These are phyloP conservation scores for Lepus timidus DNA, from an alignment of 2,113 vertebrate species.

Conservation along the genomic window DNA sequence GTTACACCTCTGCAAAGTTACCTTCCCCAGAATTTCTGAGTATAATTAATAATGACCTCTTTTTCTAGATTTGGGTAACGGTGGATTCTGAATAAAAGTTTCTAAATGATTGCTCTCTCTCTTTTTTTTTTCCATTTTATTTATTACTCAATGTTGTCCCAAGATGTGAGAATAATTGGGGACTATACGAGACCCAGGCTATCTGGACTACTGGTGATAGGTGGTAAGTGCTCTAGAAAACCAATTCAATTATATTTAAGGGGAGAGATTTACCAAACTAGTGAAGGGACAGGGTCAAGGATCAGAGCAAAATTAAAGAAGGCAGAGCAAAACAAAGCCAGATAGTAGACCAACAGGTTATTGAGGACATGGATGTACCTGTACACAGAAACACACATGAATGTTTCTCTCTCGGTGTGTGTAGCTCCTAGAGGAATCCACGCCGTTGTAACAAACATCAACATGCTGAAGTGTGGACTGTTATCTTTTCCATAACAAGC, in stretches of 20 bases:
- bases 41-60: conserved; percentile 35
- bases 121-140: not conserved
- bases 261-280: not conserved
- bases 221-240: not conserved
- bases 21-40: not conserved
- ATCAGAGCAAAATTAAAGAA: conserved; percentile 7
- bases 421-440: not conserved
- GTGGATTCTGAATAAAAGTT: not conserved
- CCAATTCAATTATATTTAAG: not conserved
- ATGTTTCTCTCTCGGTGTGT: too few relatives aligned
- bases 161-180: not conserved
- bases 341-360: not conserved
- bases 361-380: not conserved
- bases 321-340: not conserved
- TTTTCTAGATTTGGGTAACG: not conserved
- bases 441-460: not conserved
- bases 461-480: not conserved
- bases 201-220: not conserved
- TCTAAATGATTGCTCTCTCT: not conserved
- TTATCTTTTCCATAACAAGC: not conserved
- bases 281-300: not conserved
- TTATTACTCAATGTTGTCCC: conserved; percentile 24
- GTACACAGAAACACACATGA: too few relatives aligned
- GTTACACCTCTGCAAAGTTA: not conserved
- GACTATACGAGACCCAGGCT: not conserved